These are phyloP conservation scores for Sebastolobus altivelis DNA, from an alignment of 2,797 vertebrate genomes.

Conservation along the genomic window DNA sequence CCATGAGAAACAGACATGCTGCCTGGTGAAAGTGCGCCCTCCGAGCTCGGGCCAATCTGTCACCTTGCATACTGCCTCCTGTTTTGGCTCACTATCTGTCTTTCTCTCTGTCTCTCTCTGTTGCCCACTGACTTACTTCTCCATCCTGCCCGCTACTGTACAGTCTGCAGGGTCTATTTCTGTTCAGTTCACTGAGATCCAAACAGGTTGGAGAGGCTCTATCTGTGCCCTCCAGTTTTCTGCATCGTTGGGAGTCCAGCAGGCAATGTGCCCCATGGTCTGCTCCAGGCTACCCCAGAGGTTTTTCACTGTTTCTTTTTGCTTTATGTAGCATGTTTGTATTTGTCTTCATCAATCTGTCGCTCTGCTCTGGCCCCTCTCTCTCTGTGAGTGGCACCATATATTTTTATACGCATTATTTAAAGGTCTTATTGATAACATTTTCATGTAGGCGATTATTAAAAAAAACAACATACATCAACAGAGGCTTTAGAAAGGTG, in stretches of 20 bases:
- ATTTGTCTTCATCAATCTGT: constrained; percentile 18
- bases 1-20: constrained; percentile 46
- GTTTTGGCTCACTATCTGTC: constrained; percentile 39
- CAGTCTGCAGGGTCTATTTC: constrained; percentile 53
- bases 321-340: background rate
- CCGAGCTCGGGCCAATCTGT: constrained; percentile 58
- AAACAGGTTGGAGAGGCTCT: constrained; percentile 47
- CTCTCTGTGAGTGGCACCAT: background rate
- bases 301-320: constrained; percentile 20
- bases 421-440: too few species aligned
- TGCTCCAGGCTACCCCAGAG: constrained; percentile 25
- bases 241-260: constrained; percentile 37
- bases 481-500: too few species aligned
- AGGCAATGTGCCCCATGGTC: constrained; percentile 7
- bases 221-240: constrained; percentile 46
- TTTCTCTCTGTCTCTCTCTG: constrained; percentile 21
- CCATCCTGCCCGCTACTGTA: constrained; percentile 31
- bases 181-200: constrained; percentile 48
- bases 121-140: constrained; percentile 6
- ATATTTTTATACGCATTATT: too few species aligned
- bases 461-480: too few species aligned
- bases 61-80: constrained; percentile 46
- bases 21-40: constrained; percentile 51
- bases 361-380: background rate
- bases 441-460: too few species aligned